phyloP scores from a whole-genome alignment of 2,888 invertebrate species.

The Stenichneumon culpator region DNA sequence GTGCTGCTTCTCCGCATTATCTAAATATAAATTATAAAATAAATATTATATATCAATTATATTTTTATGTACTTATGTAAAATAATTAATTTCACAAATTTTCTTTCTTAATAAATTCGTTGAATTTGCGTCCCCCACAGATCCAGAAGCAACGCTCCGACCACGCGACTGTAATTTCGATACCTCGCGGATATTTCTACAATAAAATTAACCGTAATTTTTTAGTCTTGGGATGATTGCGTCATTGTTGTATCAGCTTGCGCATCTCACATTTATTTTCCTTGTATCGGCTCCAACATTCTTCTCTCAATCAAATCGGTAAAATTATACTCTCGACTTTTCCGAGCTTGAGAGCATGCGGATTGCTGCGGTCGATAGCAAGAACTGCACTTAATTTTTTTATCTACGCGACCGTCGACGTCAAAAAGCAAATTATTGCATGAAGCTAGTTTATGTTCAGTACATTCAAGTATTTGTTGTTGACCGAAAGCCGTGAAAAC shows the following conservation, averaged over 20 bases:
- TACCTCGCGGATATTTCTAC: no score
- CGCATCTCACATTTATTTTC: not conserved
- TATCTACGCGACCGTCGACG: not conserved
- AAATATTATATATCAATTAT: not conserved
- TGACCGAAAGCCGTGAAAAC: not conserved
- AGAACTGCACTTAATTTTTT: not conserved
- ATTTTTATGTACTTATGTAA: not conserved
- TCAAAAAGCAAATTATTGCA: not conserved
- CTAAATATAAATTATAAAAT: constrained; percentile 32
- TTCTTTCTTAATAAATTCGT: not conserved
- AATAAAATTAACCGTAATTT: no score
- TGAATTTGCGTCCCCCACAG: not conserved
- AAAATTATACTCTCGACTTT: not conserved
- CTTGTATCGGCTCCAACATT: not conserved
- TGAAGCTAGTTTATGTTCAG: not conserved
- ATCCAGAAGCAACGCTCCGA: no score
- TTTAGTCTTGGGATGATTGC: no score
- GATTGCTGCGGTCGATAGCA: no score
- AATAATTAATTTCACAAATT: not conserved
- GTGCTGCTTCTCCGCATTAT: constrained; percentile 67
- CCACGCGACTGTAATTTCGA: no score
- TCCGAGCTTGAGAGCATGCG: not conserved
- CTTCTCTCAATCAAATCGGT: not conserved
- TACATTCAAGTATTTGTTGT: not conserved
- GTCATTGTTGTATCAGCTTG: no score